Percentiles rank a stretch among this genome's conserved stretches.
Evolutionary conservation across 2,113 vertebrate species (phyloP).

Genomic region (Epinephelus cyanopodus): DNA sequence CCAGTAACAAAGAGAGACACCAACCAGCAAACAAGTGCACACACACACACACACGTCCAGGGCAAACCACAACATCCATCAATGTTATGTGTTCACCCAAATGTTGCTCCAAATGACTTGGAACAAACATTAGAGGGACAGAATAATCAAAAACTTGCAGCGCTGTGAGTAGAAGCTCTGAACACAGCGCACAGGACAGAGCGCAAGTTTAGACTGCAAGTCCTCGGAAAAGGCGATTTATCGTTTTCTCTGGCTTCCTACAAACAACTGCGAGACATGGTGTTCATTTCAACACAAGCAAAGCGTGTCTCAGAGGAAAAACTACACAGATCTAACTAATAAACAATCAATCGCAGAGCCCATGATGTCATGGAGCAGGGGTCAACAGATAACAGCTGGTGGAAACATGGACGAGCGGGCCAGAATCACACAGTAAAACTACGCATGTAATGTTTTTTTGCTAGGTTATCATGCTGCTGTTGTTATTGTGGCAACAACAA

Average conservation of each 20-base stretch:
- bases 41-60: slow-evolving; percentile 20
- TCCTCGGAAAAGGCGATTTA: slow-evolving; percentile 25
- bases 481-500: slow-evolving; percentile 4
- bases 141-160: slow-evolving; percentile 59
- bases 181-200: not conserved
- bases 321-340: not conserved
- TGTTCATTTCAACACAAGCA: slow-evolving; percentile 21
- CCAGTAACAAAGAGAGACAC: slow-evolving; percentile 50
- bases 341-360: slow-evolving; percentile 18
- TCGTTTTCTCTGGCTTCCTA: slow-evolving; percentile 3
- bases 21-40: slow-evolving; percentile 51
- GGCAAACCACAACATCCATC: slow-evolving; percentile 67
- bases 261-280: slow-evolving; percentile 1
- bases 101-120: slow-evolving; percentile 51
- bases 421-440: not conserved
- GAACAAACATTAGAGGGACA: slow-evolving; percentile 40
- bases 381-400: slow-evolving; percentile 23
- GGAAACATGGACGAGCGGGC: not conserved
- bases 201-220: not conserved
- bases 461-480: not conserved
- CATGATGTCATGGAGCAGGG: slow-evolving; percentile 20
- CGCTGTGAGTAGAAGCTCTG: not conserved
- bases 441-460: not conserved
- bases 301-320: not conserved
- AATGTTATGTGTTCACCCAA: slow-evolving; percentile 40